Evolutionary conservation across 1,140 invertebrate species (phyloP).

Genomic region (Cydia pomonella): DNA sequence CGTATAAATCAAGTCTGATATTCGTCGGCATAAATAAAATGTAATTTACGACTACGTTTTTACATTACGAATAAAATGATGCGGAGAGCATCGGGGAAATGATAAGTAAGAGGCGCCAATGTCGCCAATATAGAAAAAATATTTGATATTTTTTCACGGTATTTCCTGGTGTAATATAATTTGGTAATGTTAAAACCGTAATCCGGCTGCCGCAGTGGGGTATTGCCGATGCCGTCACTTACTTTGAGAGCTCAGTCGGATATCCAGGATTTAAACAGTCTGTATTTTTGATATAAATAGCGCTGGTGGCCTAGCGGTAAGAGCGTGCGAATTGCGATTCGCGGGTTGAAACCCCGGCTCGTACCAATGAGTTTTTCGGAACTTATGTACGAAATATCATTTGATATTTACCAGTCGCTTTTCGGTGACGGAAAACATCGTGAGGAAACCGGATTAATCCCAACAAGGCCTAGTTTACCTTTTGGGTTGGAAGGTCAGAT

Average conservation of each 20-base stretch:
- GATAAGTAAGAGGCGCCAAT: slow-evolving; percentile 32
- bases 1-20: slow-evolving; percentile 29
- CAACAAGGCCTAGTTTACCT: too few species aligned
- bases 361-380: too few species aligned
- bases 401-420: too few species aligned
- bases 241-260: background rate
- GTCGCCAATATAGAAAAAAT: slow-evolving; percentile 26
- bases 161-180: slow-evolving; percentile 29
- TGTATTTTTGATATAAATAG: too few species aligned
- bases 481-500: too few species aligned
- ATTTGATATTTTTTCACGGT: slow-evolving; percentile 26
- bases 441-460: too few species aligned
- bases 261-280: slow-evolving; percentile 3
- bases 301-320: too few species aligned
- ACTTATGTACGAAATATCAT: too few species aligned
- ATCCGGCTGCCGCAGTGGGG: slow-evolving; percentile 4
- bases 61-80: slow-evolving; percentile 31
- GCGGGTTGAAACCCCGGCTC: too few species aligned
- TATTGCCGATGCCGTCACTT: background rate
- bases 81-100: slow-evolving; percentile 22
- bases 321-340: too few species aligned
- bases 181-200: slow-evolving; percentile 28
- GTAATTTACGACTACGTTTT: slow-evolving; percentile 33
- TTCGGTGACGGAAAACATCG: too few species aligned
- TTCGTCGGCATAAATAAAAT: slow-evolving; percentile 33